Evolutionary conservation across 1,140 invertebrate species (phyloP).

Genomic region (Littorina saxatilis): DNA sequence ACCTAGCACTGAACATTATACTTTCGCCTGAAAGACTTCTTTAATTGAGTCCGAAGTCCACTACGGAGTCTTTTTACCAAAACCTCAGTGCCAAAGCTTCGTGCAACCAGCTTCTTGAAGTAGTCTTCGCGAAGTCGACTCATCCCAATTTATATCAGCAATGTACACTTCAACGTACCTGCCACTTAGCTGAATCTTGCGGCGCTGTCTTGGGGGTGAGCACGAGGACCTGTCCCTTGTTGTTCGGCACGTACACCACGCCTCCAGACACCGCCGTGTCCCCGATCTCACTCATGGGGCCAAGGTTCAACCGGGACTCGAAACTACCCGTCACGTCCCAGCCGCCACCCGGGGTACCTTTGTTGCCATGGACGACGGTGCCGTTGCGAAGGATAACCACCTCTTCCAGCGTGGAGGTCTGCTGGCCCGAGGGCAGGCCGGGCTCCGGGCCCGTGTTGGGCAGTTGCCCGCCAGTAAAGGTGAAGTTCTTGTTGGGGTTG

Average conservation of each 20-base stretch:
- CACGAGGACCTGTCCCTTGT: neutral
- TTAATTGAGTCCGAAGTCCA: too few relatives aligned
- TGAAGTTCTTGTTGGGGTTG: neutral
- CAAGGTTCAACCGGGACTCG: conserved; percentile 5
- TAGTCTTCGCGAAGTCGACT: too few relatives aligned
- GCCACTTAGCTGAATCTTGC: neutral
- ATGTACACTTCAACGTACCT: too few relatives aligned
- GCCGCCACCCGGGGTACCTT: neutral
- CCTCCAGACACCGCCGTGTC: conserved; percentile 27
- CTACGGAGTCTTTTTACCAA: too few relatives aligned
- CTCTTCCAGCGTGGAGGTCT: conserved; percentile 11
- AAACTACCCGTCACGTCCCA: neutral
- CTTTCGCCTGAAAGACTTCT: too few relatives aligned
- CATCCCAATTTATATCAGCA: too few relatives aligned
- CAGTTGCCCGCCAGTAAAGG: conserved; percentile 5
- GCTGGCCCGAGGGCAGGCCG: conserved; percentile 13
- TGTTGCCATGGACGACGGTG: neutral
- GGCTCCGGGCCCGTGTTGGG: conserved; percentile 16
- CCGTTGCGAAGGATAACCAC: conserved; percentile 26
- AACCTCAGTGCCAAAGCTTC: too few relatives aligned
- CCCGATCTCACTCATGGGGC: neutral
- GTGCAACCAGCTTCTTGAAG: too few relatives aligned
- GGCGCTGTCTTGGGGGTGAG: neutral
- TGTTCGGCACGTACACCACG: conserved; percentile 34
- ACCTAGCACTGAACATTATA: too few relatives aligned